Conservation (phyloP, 2,888 invertebrate species). For the Blastobasis lacticolella region DNA sequence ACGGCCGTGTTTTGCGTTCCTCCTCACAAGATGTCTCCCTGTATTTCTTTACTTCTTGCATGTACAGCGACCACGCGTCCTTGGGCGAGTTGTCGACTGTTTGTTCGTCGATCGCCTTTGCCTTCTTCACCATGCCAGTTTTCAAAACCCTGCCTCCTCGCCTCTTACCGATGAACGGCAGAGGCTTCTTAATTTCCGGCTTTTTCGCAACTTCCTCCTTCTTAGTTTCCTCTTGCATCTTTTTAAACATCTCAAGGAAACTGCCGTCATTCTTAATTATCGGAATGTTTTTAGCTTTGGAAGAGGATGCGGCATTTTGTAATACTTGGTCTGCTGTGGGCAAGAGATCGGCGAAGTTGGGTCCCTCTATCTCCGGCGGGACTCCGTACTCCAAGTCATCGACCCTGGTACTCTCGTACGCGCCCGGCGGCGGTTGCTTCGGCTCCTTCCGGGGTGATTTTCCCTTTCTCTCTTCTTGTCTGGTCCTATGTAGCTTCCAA, state of each 20-base stretch:
- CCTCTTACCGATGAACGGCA: slow-evolving; percentile 82
- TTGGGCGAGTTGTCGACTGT: slow-evolving; percentile 78
- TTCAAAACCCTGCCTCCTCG: slow-evolving; percentile 90
- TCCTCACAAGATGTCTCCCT: slow-evolving; percentile 94
- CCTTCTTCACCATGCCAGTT: slow-evolving; percentile 92
- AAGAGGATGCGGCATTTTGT: slow-evolving; percentile 36
- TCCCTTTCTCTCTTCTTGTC: slow-evolving; percentile 39
- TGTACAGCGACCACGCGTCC: slow-evolving; percentile 94
- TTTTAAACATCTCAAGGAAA: slow-evolving; percentile 93
- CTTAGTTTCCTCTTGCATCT: slow-evolving; percentile 82
- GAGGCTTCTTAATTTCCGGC: slow-evolving; percentile 58
- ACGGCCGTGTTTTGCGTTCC: slow-evolving; percentile 90
- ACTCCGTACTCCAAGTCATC: slow-evolving; percentile 60
- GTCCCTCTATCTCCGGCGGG: slow-evolving; percentile 63
- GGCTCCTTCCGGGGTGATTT: slow-evolving; percentile 50
- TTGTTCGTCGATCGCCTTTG: slow-evolving; percentile 78
- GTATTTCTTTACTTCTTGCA: slow-evolving; percentile 95
- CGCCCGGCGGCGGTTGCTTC: slow-evolving; percentile 53
- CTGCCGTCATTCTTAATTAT: slow-evolving; percentile 93
- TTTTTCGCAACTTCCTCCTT: slow-evolving; percentile 55
- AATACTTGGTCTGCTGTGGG: slow-evolving; percentile 38
- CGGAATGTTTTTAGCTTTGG: slow-evolving; percentile 67
- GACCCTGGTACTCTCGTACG: slow-evolving; percentile 40
- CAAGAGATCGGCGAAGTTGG: slow-evolving; percentile 57
- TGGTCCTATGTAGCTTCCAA: slow-evolving; percentile 56